Conservation (phyloP, 2,888 invertebrate genomes). For the Acanthacorydalis orientalis region DNA sequence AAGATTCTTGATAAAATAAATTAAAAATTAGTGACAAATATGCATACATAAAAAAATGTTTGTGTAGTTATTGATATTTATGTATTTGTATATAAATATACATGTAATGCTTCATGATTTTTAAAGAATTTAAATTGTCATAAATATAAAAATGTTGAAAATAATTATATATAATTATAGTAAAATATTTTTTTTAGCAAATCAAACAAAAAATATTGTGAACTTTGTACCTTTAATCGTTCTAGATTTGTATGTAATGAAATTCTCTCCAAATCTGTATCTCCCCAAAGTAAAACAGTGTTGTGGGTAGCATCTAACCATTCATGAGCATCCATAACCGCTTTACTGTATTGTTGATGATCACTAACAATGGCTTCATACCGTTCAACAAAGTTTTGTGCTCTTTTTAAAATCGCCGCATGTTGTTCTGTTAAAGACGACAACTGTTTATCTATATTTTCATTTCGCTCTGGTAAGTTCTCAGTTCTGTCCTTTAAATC, state of each 20-base stretch:
- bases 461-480: conserved; percentile 60
- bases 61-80: not conserved
- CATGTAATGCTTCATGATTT: too few species aligned
- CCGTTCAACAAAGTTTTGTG: conserved; percentile 61
- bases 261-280: conserved; percentile 66
- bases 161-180: not conserved
- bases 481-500: conserved; percentile 67
- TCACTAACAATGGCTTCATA: conserved; percentile 79
- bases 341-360: conserved; percentile 77
- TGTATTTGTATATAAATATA: too few species aligned
- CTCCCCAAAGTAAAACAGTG: conserved; percentile 68
- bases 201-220: not conserved
- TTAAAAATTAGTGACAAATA: not conserved
- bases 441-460: conserved; percentile 55
- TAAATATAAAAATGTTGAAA: not conserved
- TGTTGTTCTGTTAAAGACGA: conserved; percentile 55
- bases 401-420: conserved; percentile 47
- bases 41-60: not conserved
- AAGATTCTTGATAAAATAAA: conserved; percentile 35
- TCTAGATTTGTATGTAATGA: conserved; percentile 76
- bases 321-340: conserved; percentile 71
- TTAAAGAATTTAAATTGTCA: too few species aligned
- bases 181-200: not conserved
- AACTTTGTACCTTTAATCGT: conserved; percentile 40
- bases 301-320: conserved; percentile 75